Evolutionary conservation across 2,797 vertebrate genomes (phyloP), one percentile per base, ranked within the genome.

Genomic region (Melopsittacus undulatus): DNA sequence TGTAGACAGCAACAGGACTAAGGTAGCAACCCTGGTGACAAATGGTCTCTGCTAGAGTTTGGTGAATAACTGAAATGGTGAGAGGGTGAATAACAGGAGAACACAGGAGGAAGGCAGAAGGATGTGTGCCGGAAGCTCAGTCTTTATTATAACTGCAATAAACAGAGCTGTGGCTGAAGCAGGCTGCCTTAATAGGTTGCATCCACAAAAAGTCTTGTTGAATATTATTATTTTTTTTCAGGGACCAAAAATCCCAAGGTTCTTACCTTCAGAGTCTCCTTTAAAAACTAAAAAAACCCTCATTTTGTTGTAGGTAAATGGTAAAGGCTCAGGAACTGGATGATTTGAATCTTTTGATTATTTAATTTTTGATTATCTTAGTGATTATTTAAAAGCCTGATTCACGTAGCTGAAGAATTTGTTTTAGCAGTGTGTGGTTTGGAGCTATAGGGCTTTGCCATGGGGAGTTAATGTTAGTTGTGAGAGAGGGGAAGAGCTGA

Each of bases 71-170:
- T 91, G 89, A 34, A 34, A 45, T 11, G 9, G 21, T 23, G 45
- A 48, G 64, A 80, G 26, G 29, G 9, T 32, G 29, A 51, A 20
- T 5, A 7, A 54, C 43, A 32, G 63, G 16, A 46, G 48, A 17
- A 14, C 8, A 8, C 9, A 9, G 64, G n/a, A 80, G 14, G n/a
- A 20, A 57, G 40, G 15, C 2, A 62, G 29, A 66, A 67, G 36
- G 36, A 34, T 13, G 15, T 0, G 0, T 34, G 46, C 54, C 69
- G 72, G 42, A 38, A 62, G 4, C 18, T 90, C 3, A 2, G 0
- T 13, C 32, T 3, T 40, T 66, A 5, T 29, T 9, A 3, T 5
- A 14, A 42, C 9, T 38, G 23, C 5, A 22, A 36, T 32, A 45
- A 69, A 43, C 2, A 15, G 14, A 75, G 10, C 5, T 17, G 6